Conservation (phyloP, 2,888 invertebrate species). For the Pachycephus smyrnensis region DNA sequence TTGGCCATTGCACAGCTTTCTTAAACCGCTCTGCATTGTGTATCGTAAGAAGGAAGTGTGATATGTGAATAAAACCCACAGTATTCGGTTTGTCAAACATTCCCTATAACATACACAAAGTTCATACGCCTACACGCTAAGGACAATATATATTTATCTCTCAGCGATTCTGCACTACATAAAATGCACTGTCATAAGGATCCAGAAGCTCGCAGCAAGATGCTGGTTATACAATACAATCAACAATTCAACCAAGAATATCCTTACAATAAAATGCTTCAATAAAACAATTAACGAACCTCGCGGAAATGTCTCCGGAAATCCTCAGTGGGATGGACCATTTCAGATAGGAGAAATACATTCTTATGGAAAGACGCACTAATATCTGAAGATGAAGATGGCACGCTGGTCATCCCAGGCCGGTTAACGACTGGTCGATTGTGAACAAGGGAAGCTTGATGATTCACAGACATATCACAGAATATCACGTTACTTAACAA, state of each 20-base stretch:
- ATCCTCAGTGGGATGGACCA: conserved; percentile 49
- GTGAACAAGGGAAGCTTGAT: background rate
- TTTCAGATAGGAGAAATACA: conserved; percentile 51
- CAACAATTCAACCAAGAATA: background rate
- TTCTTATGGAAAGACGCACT: conserved; percentile 53
- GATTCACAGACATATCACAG: background rate
- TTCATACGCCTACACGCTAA: background rate
- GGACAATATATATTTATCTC: background rate
- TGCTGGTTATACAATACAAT: background rate
- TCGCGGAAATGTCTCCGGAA: conserved; percentile 54
- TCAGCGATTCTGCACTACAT: background rate
- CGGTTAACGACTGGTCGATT: background rate
- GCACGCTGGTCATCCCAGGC: background rate
- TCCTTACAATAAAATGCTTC: background rate
- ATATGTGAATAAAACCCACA: conserved; percentile 54
- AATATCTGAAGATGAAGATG: conserved; percentile 10
- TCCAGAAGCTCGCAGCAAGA: background rate
- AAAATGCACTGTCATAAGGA: background rate
- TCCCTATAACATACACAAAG: conserved; percentile 42
- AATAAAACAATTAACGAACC: conserved; percentile 26
- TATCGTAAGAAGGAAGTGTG: conserved; percentile 55
- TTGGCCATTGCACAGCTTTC: conserved; percentile 56
- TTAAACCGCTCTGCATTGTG: conserved; percentile 52
- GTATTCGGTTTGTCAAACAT: conserved; percentile 64
- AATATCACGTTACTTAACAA: background rate